Base-by-base conservation (phyloP, 2,888 invertebrate species). In the Drosophila parthenogenetica region DNA sequence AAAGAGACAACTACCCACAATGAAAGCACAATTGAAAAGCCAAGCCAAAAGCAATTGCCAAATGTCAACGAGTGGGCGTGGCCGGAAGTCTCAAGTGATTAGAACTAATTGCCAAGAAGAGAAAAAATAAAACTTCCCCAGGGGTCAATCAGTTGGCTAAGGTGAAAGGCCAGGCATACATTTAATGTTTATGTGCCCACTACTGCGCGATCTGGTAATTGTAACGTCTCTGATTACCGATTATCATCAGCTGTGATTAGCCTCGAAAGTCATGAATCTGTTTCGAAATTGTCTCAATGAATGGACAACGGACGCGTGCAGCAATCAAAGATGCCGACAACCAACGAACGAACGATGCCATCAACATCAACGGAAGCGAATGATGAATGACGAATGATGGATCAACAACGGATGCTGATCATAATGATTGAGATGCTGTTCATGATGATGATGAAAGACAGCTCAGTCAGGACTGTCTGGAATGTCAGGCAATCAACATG, bases 41-140 rank as follows among this genome's bases (percentile, higher is more conserved):
- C 14, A 45, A 49, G 53, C 19, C 13, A 61, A 68, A 69, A 42
- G 35, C 60, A 61, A 46, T 62, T 59, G 49, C 61, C 61, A 37
- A 48, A 54, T 71, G 73, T 72, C 71, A 71, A 65, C 58, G 59
- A 68, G 62, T 55, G 60, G 81, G 88, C 86, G 86, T 79, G 80
- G 63, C 77, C 83, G 81, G 81, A 87, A 87, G 73, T 73, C 35
- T 40, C 81, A 58, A 77, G 84, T 83, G 81, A 80, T 83, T 81
- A 88, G 82, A 83, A 88, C 89, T 83, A 88, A 83, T 88, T 88
- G 84, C 62, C 42, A 19, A 61, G 5, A 1, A 22, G 22, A 22
- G 81, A 45, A 60, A 68, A 61, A 53, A 40, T 13, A 16, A 2
- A 25, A 29, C 29, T 29, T 29, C 2, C 2, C 2, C 16, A 32